Percentiles rank a stretch among this genome's conserved stretches.
These are phyloP conservation scores for Epinotia nisella DNA, from an alignment of 2,888 invertebrate genomes.

Conservation along the genomic window DNA sequence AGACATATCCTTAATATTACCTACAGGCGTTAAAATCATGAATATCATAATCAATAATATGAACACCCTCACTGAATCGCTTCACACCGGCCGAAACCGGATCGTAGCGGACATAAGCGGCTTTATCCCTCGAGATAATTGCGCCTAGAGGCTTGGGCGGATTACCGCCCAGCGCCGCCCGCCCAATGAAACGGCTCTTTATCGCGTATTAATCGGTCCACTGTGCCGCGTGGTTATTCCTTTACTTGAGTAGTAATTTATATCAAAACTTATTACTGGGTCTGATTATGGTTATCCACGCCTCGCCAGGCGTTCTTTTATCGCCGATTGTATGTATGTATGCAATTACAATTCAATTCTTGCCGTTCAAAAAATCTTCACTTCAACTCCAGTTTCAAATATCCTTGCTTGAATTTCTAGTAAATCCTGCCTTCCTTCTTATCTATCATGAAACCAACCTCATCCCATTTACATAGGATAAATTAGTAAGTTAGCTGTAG, in stretches of 20 bases:
- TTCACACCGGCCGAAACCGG: constrained; percentile 51
- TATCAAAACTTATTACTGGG: no score
- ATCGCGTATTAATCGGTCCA: constrained; percentile 33
- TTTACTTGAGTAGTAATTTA: background rate
- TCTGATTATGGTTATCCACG: no score
- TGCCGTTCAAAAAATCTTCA: no score
- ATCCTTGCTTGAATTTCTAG: no score
- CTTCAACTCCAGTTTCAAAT: no score
- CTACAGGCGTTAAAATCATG: background rate
- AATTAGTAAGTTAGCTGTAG: no score
- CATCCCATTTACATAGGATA: no score
- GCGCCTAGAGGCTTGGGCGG: constrained; percentile 64
- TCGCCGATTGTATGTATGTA: no score
- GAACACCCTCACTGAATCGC: constrained; percentile 44
- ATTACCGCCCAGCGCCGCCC: constrained; percentile 46
- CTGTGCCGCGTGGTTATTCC: constrained; percentile 14
- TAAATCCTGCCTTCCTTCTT: no score
- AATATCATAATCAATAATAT: constrained; percentile 20
- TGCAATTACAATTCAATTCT: no score
- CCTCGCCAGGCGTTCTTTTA: background rate
- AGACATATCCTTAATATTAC: no score
- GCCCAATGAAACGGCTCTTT: constrained; percentile 43
- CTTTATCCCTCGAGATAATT: constrained; percentile 70
- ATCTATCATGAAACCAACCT: no score
- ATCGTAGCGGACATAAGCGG: constrained; percentile 52